Base-by-base conservation (phyloP, 1,140 invertebrate species). In the Nasonia giraulti region DNA sequence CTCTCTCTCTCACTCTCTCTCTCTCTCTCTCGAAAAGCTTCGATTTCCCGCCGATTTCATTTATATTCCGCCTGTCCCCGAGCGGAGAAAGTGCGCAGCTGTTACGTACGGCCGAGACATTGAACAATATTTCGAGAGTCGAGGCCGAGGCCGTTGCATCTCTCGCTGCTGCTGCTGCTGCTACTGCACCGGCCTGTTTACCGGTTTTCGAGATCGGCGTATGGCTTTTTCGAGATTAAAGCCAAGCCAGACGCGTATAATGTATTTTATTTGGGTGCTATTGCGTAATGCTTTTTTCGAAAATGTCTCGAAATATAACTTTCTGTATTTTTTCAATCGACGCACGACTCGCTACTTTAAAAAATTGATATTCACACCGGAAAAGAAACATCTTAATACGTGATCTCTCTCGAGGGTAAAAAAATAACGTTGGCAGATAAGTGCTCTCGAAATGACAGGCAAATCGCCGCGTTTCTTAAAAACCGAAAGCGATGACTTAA, bases 111-210 rank as follows among this genome's bases (percentile, higher is more conserved):
- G 55, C 82, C 84, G 81, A 85, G 84, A 85, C 84, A 83, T 87
- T 85, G 84, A 85, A 87, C 83, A 85, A 85, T 85, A 87, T 85
- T 85, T 84, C 84, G 80, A 84, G 78, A 82, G 55, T 62, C 55
- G 55, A n/a, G 55, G 50, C 20, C 55, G 55, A 62, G 55, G 55
- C 55, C 55, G 55, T 62, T 62, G 55, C 17, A 62, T 62, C 55
- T 62, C 20, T 62, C 55, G 4, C 55, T 37, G 3, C 5, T 37
- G 33, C 20, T n/a, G 14, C 17, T n/a, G 3, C 5, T 37, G 33
- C 20, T n/a, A 3, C 17, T n/a, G 17, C 55, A 7, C 55, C 40
- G 40, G 8, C n/a, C 20, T 62, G 55, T n/a, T 62, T 62, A 62
- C 55, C 55, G 55, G 55, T 62, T 62, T 62, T 62, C 55, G 17